Percentiles rank a stretch among this genome's conserved stretches.
Conservation (phyloP, 2,888 invertebrate genomes). For the Bursaphelenchus okinawaensis region DNA sequence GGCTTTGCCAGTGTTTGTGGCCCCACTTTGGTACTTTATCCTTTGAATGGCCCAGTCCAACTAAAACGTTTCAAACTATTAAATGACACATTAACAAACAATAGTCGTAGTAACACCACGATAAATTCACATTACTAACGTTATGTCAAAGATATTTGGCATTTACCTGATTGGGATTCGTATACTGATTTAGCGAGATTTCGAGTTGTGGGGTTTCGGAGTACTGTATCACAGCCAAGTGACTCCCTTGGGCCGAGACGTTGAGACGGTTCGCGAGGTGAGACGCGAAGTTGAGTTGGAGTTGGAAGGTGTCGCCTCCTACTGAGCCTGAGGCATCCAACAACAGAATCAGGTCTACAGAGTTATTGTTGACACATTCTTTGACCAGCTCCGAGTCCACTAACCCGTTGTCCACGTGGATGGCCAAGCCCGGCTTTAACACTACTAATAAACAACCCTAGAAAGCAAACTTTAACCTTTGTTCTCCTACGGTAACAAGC, state of each 20-base stretch:
- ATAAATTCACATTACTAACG: background rate
- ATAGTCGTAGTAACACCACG: background rate
- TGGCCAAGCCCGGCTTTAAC: slow-evolving; percentile 2
- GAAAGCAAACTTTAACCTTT: too few relatives aligned
- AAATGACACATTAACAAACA: slow-evolving; percentile 1
- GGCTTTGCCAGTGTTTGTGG: slow-evolving; percentile 55
- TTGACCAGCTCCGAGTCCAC: slow-evolving; percentile 53
- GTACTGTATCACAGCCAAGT: slow-evolving; percentile 58
- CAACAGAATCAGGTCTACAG: slow-evolving; percentile 59
- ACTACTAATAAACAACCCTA: slow-evolving; percentile 9
- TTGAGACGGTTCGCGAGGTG: slow-evolving; percentile 57
- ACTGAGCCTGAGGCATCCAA: slow-evolving; percentile 60
- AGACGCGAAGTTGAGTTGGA: slow-evolving; percentile 54
- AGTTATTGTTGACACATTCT: slow-evolving; percentile 49
- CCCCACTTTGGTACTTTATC: slow-evolving; percentile 50
- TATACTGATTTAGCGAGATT: slow-evolving; percentile 51
- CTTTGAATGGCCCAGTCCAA: slow-evolving; percentile 52
- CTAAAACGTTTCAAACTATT: slow-evolving; percentile 25
- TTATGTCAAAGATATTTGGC: too few relatives aligned
- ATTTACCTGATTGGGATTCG: slow-evolving; percentile 42
- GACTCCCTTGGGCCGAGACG: slow-evolving; percentile 54
- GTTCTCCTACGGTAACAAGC: too few relatives aligned
- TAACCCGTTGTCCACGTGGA: slow-evolving; percentile 53
- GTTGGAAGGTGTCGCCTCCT: slow-evolving; percentile 54
- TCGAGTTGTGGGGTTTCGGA: slow-evolving; percentile 56